Evolutionary conservation across 2,113 vertebrate species (phyloP), one percentile per base, ranked within the genome.

Genomic region (Notothenia rossii): DNA sequence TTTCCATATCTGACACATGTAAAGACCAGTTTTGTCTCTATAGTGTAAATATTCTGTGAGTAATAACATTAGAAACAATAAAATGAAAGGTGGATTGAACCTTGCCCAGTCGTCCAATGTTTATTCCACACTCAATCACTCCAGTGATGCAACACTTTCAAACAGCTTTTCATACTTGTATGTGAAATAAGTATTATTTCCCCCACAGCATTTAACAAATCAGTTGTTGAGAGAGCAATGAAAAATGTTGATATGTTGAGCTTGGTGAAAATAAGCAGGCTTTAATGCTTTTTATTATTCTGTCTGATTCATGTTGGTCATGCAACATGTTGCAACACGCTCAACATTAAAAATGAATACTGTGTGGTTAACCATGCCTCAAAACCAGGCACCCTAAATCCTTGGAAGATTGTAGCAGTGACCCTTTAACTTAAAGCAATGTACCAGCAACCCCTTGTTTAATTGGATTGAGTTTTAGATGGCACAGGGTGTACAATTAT

Each of bases 41-140:
- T 81, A 86, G 74, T 92, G 90, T 92, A 92, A 85, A 93, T 91
- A 91, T 81, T 59, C 81, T 75, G 64, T 79, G 75, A 72, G 55
- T 75, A 76, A 79, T 70, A 67, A 79, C 58, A 65, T 76, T 83
- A 58, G 61, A 85, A 86, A 79, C 74, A 79, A 77, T 70, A n/a
- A 72, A 87, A 88, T 75, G 65, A 88, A 86, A 58, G 62, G 25
- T 86, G 75, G 70, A 86, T 82, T 79, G 73, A 84, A 85, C 78
- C 81, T 74, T 73, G 49, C 83, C 51, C 59, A 46, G 58, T 77
- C 61, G 66, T 83, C 53, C 59, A 62, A 15, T 82, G 33, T n/a
- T 86, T 84, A 71, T 82, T 85, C 40, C 48, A 45, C 45, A 62
- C 49, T 12, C 20, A 54, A 43, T 62, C 51, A 49, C 49, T 56